Evolutionary conservation across 2,888 invertebrate genomes (phyloP), one percentile per base, ranked within the genome.

Genomic region (Chrysodeixis includens): DNA sequence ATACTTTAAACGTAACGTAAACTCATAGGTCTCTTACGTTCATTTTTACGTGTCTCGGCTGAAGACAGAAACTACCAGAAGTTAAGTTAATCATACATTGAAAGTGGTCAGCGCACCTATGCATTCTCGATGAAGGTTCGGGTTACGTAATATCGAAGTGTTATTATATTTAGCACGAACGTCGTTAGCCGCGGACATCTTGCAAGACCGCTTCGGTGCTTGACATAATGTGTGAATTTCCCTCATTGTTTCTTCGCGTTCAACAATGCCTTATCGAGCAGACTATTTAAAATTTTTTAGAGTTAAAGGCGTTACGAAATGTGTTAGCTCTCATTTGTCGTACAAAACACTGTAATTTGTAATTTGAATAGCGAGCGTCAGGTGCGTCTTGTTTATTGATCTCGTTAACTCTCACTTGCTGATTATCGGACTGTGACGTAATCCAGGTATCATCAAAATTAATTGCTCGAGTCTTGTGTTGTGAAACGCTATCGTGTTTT

Each of bases 171-270:
- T 69, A 67, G 58, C 69, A 74, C 64, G 63, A 73, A 65, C 69
- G 67, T 70, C 63, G 63, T 73, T 82, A 72, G 69, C 65, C 54
- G 63, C 58, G 59, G 58, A 64, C 66, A 69, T 67, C 71, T 81
- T 78, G 73, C 71, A 69, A 71, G 76, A 70, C 60, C 71, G 56
- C 54, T 55, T 67, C 65, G 71, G 16, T 56, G 58, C 66, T 60
- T 79, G 82, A 81, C 81, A 82, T 84, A 84, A 82, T 85, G 86
- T 86, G 86, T 76, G 86, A 86, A 84, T 81, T 85, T 82, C 77
- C 73, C 79, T 82, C 82, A 84, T 85, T 85, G 83, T 86, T 84
- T 73, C 71, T 54, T 61, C 62, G 51, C 69, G 61, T 51, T 66
- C 56, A 71, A 74, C 74, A 74, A 75, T 71, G 62, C 68, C 64